A percentile compares a stretch with the other conserved stretches of the same genome.
Evolutionary conservation across 2,113 vertebrate species (phyloP).

Genomic region (Pseudorectes ferrugineus): DNA sequence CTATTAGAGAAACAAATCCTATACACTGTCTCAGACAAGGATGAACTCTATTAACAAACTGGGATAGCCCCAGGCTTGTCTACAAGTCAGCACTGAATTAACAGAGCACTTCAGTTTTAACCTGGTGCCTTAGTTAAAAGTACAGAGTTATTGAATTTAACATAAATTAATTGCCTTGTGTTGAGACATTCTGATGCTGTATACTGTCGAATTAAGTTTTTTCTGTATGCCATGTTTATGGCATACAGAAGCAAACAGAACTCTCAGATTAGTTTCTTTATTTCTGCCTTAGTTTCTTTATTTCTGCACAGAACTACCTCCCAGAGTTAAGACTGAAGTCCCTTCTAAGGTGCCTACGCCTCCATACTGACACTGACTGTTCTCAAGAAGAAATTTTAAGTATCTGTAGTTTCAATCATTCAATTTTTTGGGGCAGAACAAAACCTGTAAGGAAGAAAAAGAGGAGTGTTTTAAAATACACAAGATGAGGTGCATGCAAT

Average conservation of each 20-base stretch:
- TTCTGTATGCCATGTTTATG: constrained; percentile 21
- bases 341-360: constrained; percentile 63
- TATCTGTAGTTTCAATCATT: not conserved
- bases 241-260: constrained; percentile 32
- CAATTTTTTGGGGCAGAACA: not conserved
- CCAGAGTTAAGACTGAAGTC: constrained; percentile 72
- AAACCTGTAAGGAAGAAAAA: constrained; percentile 31
- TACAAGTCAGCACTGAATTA: not conserved
- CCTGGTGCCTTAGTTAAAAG: constrained; percentile 31
- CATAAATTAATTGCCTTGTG: not conserved
- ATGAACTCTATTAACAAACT: not conserved
- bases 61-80: not conserved
- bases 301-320: constrained; percentile 78
- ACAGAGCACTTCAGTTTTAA: not conserved
- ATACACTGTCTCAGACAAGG: not conserved
- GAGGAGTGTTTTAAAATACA: not conserved
- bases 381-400: constrained; percentile 39
- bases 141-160: not conserved
- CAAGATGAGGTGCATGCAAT: not conserved
- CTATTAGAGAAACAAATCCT: not conserved
- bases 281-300: constrained; percentile 59
- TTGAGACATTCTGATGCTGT: not conserved
- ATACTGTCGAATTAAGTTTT: not conserved
- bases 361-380: constrained; percentile 64
- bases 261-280: constrained; percentile 42